Base-by-base conservation (phyloP, 2,113 vertebrate species). In the Antechinus stuartii region DNA sequence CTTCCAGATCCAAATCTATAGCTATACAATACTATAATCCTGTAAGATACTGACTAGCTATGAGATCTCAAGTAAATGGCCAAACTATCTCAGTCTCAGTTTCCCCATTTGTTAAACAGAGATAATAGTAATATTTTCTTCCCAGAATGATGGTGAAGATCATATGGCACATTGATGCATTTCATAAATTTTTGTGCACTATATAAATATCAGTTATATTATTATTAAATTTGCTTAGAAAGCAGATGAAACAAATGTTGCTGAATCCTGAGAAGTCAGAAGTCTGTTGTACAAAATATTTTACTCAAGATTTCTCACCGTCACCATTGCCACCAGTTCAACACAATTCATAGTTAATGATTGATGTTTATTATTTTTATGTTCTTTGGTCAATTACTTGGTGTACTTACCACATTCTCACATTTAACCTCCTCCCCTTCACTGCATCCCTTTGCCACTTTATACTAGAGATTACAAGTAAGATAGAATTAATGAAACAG, bases 401-500 rank as follows among this genome's bases (percentile, higher is more conserved):
- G 46, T 53, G 19, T 23, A 92, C 27, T 93, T 8, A 94, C n/a
- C 6, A 57, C 8, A 93, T 92, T 96, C 91, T 91, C 84, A 55
- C 9, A 93, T 61, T 46, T 47, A 91, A 93, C 53, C 19, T 7
- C n/a, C 91, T 57, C 47, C 90, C 96, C 90, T 90, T 12, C 57
- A 19, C 56, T 91, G 91, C 42, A 90, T 55, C 22, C 47, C 30
- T 90, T 49, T 35, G 19, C 22, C 19, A 46, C 24, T 95, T 95
- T 93, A 94, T 91, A 96, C 61, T 93, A 90, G 49, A 46, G 94
- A 95, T 50, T 92, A 94, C 27, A 1, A 95, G 50, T 96, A 55
- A 94, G 91, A 96, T 96, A 93, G 76, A 57, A 93, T 91, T 96
- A 97, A 54, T 94, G 57, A 84, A 22, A 42, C 24, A 93, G 46